Conservation (phyloP, 2,113 vertebrate genomes). For the Sinocyclocheilus anshuiensis region DNA sequence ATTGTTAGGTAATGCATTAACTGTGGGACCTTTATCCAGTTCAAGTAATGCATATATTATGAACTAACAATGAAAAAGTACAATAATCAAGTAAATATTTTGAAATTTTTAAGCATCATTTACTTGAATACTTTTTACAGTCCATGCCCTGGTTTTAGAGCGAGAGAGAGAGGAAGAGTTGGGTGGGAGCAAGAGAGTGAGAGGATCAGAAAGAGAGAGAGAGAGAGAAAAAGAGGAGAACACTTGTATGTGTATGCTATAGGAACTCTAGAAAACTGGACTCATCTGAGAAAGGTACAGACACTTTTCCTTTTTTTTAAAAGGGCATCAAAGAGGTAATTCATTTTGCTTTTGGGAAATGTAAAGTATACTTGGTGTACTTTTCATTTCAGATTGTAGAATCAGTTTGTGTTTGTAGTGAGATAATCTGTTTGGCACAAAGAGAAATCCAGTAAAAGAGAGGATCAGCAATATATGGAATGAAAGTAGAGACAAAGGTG, state of each 20-base stretch:
- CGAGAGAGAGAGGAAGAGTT: constrained; percentile 26
- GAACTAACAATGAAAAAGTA: neutral
- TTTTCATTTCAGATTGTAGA: neutral
- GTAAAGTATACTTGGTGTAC: neutral
- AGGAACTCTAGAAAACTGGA: constrained; percentile 21
- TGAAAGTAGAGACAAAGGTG: neutral
- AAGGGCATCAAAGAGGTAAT: neutral
- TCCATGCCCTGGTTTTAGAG: constrained; percentile 18
- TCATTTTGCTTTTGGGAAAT: neutral
- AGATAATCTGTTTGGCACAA: constrained; percentile 2
- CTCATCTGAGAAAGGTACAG: constrained; percentile 45
- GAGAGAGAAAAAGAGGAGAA: constrained; percentile 20
- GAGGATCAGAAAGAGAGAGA: constrained; percentile 31
- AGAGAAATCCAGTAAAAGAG: neutral
- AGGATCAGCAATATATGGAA: neutral
- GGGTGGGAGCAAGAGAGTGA: constrained; percentile 26
- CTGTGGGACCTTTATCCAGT: neutral
- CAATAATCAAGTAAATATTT: neutral
- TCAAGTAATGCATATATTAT: neutral
- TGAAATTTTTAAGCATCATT: neutral
- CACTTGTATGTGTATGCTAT: neutral
- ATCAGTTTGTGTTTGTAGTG: neutral
- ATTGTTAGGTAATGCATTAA: too few relatives aligned
- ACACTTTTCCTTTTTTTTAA: constrained; percentile 9
- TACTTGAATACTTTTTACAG: neutral